Base-by-base conservation (phyloP, 53 echinoderm and acorn worm genomes). In the Astropecten irregularis region DNA sequence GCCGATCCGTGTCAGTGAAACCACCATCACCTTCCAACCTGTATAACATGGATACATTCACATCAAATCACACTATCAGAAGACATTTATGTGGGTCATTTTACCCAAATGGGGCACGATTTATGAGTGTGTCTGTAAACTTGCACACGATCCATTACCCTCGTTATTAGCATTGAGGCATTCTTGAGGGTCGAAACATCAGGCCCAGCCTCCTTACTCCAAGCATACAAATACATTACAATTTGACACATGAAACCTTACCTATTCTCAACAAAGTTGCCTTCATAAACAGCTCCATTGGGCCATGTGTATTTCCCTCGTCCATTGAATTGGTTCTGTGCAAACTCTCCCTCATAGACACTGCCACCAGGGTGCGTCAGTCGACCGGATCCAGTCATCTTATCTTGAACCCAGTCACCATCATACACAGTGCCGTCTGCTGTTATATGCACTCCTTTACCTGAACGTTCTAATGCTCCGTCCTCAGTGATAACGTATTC, bases 21-120 rank as follows among this genome's bases (percentile, higher is more conserved):
- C 85, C 76, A 0, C 93, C 97, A 23, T 90, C 93, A 4, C 97
- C 97, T 88, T 94, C 89, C 89, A 96, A 83, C 51, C 97, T 96
- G 62, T 11, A 66, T n/a, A 65, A 39, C 6, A 51, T 30, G 47
- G 73, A 50, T n/a, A n/a, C n/a, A n/a, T n/a, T n/a, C n/a, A n/a
- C n/a, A 40, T 29, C 29, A 31, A 69, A 22, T n/a, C 35, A 21
- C 26, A 10, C 1, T 69, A 46, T 3, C 14, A 20, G n/a, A n/a
- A n/a, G n/a, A n/a, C n/a, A n/a, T n/a, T n/a, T n/a, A n/a, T n/a
- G n/a, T n/a, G n/a, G n/a, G n/a, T n/a, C n/a, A n/a, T n/a, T n/a
- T n/a, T n/a, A n/a, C n/a, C n/a, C n/a, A n/a, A n/a, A n/a, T n/a
- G n/a, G n/a, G n/a, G n/a, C n/a, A n/a, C n/a, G n/a, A n/a, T n/a